Evolutionary conservation across 2,888 invertebrate species (phyloP).

Genomic region (Norana najaformis): DNA sequence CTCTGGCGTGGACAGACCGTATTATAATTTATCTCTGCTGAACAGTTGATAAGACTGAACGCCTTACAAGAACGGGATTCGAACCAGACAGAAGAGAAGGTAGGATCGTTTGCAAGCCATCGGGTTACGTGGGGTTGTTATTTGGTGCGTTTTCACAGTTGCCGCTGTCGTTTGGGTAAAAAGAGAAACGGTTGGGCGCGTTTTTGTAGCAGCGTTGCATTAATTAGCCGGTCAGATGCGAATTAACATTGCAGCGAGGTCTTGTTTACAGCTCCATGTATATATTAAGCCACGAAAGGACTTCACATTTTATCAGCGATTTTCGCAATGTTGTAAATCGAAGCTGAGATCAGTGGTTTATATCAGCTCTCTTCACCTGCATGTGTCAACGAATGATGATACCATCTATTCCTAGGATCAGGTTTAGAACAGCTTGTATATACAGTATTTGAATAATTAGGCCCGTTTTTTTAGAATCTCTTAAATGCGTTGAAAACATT

Average conservation of each 20-base stretch:
- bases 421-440: too few species aligned
- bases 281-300: not conserved
- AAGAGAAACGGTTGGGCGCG: not conserved
- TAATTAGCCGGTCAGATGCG: not conserved
- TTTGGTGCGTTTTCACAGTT: not conserved
- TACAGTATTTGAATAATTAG: too few species aligned
- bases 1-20: not conserved
- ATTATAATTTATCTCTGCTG: not conserved
- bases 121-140: not conserved
- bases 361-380: too few species aligned
- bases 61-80: not conserved
- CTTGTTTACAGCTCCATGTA: not conserved
- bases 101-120: not conserved
- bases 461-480: too few species aligned
- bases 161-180: not conserved
- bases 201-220: not conserved
- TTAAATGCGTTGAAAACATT: too few species aligned
- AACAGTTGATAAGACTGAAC: not conserved
- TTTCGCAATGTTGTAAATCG: too few species aligned
- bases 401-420: too few species aligned
- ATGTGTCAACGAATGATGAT: too few species aligned
- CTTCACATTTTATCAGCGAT: too few species aligned
- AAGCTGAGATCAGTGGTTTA: too few species aligned
- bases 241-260: not conserved
- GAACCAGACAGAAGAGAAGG: not conserved